phyloP scores from a whole-genome alignment of 2,113 vertebrate genomes.

The Oriolus oriolus region DNA sequence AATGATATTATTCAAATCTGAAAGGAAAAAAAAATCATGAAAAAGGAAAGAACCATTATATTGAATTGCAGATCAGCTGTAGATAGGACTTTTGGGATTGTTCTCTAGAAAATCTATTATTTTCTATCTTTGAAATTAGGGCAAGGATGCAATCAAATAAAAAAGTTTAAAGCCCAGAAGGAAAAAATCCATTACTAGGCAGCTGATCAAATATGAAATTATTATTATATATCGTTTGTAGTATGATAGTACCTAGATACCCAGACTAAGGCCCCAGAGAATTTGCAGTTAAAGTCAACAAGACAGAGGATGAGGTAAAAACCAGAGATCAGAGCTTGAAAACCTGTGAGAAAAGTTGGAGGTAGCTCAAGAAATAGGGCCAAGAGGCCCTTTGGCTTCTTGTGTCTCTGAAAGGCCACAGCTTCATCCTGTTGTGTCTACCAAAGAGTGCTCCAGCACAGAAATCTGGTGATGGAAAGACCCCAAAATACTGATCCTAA shows the following conservation, averaged over 20 bases:
- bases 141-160: slow-evolving; percentile 51
- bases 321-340: not conserved
- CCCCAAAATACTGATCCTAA: not conserved
- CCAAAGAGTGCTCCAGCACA: not conserved
- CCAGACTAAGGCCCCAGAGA: not conserved
- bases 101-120: slow-evolving; percentile 52
- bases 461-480: not conserved
- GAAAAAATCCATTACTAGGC: slow-evolving; percentile 20
- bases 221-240: not conserved
- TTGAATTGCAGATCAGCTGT: slow-evolving; percentile 54
- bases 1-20: slow-evolving; percentile 39
- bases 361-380: not conserved
- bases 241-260: not conserved
- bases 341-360: not conserved
- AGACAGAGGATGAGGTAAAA: not conserved
- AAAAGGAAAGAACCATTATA: slow-evolving; percentile 5
- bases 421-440: not conserved
- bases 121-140: slow-evolving; percentile 49
- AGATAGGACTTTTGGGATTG: slow-evolving; percentile 47
- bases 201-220: slow-evolving; percentile 17
- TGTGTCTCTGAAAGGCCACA: not conserved
- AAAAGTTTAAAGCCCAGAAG: slow-evolving; percentile 39
- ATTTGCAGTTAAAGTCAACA: not conserved
- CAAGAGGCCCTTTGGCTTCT: not conserved
- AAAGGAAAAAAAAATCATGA: slow-evolving; percentile 4